Conservation (phyloP, 2,888 invertebrate species). For the Melieria omissa region DNA sequence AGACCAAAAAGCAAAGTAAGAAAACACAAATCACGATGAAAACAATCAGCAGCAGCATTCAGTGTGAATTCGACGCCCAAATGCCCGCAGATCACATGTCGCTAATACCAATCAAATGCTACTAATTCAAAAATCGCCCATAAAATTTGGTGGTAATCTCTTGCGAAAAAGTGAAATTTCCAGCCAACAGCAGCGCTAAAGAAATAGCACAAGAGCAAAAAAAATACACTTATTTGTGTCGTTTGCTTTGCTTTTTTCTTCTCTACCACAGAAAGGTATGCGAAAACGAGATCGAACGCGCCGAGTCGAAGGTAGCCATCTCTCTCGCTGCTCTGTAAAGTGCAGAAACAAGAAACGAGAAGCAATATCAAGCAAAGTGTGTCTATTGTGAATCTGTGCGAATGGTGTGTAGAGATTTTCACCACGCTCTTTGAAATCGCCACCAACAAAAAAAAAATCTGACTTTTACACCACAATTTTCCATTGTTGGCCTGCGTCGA, state of each 20-base stretch:
- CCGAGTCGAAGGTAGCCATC: conserved; percentile 17
- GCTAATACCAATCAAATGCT: neutral
- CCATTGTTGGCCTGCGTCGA: conserved; percentile 39
- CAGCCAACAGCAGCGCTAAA: neutral
- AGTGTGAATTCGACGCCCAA: neutral
- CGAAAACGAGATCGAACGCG: conserved; percentile 24
- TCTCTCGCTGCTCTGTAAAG: conserved; percentile 8
- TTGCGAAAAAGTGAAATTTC: conserved; percentile 22
- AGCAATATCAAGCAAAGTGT: conserved; percentile 20
- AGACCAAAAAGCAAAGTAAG: neutral
- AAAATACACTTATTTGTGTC: conserved; percentile 31
- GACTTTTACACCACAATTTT: conserved; percentile 39
- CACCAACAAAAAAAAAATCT: conserved; percentile 20
- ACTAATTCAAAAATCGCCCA: conserved; percentile 4
- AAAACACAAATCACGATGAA: conserved; percentile 8
- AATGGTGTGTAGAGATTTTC: conserved; percentile 12
- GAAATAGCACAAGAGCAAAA: conserved; percentile 31
- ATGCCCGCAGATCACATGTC: neutral
- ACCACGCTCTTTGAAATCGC: conserved; percentile 16
- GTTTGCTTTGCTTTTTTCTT: conserved; percentile 39
- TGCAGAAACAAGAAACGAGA: neutral
- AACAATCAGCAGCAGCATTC: neutral
- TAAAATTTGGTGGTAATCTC: neutral
- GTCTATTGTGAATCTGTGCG: conserved; percentile 23
- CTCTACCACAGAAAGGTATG: conserved; percentile 41